Conservation (phyloP, 2,113 vertebrate genomes). For the Nyctereutes procyonoides region DNA sequence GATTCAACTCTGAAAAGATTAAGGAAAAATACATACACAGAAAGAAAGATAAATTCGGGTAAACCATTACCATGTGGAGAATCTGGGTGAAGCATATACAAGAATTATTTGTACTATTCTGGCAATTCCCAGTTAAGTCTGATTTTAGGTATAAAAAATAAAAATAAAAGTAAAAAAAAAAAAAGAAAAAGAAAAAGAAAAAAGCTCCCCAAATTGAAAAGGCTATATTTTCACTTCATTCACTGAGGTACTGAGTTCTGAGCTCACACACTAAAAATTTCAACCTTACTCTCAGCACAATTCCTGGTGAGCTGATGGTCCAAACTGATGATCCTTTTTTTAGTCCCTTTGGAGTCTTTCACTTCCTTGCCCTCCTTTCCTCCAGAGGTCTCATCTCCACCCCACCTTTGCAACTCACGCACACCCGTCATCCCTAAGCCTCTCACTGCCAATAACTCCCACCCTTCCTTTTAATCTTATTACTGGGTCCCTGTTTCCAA, state of each 20-base stretch:
- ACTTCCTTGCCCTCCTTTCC: background rate
- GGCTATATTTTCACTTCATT: background rate
- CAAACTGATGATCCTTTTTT: background rate
- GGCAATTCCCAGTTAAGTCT: constrained; percentile 27
- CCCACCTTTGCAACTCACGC: background rate
- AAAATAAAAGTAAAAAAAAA: constrained; percentile 33
- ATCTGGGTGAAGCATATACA: background rate
- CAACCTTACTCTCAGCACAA: background rate
- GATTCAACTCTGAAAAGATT: constrained; percentile 5
- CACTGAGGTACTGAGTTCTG: background rate
- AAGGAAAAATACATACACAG: background rate
- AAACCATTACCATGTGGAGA: background rate
- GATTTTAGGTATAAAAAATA: constrained; percentile 47
- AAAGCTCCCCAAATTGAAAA: constrained; percentile 32
- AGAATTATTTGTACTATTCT: constrained; percentile 93
- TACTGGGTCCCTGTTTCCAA: background rate
- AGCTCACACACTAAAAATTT: background rate
- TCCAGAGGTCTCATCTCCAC: background rate
- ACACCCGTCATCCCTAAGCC: background rate
- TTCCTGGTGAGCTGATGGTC: background rate
- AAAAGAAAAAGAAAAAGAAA: too few species aligned
- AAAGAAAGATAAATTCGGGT: background rate
- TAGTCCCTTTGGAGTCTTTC: background rate
- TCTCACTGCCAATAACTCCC: background rate
- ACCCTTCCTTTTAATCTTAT: background rate